These are phyloP conservation scores for Sinohyriopsis cumingii DNA, from an alignment of 2,888 invertebrate species.

Conservation along the genomic window DNA sequence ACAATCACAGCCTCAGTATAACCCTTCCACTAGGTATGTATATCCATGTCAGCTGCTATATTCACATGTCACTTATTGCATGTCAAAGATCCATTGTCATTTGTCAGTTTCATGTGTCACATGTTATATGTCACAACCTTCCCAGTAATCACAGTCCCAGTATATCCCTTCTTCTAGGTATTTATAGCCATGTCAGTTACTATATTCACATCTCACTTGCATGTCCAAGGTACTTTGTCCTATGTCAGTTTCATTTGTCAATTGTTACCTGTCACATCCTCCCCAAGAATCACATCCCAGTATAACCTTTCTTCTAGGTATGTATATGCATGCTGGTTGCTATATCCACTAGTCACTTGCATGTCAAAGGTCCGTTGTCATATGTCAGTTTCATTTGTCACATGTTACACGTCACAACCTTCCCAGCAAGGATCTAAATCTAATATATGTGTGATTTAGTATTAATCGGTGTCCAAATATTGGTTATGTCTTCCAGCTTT, in stretches of 20 bases:
- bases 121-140: slow-evolving; percentile 27
- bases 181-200: too few species aligned
- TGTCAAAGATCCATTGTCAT: neutral
- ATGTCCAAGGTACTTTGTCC: too few species aligned
- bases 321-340: too few species aligned
- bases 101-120: slow-evolving; percentile 20
- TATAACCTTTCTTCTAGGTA: neutral
- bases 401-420: slow-evolving; percentile 10
- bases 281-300: slow-evolving; percentile 3
- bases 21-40: slow-evolving; percentile 47
- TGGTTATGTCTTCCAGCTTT: too few species aligned
- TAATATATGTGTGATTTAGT: too few species aligned
- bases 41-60: neutral
- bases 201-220: too few species aligned
- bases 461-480: too few species aligned
- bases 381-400: slow-evolving; percentile 18
- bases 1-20: slow-evolving; percentile 47
- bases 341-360: neutral
- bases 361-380: neutral
- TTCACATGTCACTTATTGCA: neutral
- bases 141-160: slow-evolving; percentile 16
- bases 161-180: neutral
- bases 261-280: slow-evolving; percentile 34
- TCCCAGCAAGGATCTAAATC: too few species aligned
- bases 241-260: too few species aligned